Evolutionary conservation across 2,113 vertebrate species (phyloP).

Genomic region (Lasiurus borealis): DNA sequence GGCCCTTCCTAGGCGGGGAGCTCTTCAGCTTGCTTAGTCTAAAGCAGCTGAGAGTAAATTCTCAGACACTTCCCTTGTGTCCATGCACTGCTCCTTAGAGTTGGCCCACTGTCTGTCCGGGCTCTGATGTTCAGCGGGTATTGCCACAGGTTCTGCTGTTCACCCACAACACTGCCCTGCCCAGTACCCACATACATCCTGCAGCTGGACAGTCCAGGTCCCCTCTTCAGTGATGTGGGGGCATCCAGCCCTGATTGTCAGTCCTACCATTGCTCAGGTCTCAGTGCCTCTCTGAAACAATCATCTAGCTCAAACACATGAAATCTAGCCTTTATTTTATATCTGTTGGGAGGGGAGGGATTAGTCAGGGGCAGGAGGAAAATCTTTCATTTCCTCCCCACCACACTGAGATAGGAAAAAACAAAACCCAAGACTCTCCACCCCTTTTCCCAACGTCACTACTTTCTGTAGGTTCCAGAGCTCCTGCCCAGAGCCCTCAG

Average conservation of each 20-base stretch:
- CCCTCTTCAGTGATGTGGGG: no score
- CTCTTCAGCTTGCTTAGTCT: neutral
- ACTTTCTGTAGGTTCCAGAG: neutral
- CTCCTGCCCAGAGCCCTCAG: neutral
- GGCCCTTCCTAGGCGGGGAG: accelerated
- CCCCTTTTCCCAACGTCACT: accelerated
- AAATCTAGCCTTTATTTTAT: neutral
- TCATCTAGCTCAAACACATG: neutral
- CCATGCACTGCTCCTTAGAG: no score
- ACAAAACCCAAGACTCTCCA: neutral
- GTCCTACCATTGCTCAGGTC: neutral
- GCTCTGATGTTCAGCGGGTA: neutral
- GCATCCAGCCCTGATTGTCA: neutral
- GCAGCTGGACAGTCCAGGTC: neutral
- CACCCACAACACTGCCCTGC: neutral
- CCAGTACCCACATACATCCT: neutral
- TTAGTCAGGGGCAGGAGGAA: neutral
- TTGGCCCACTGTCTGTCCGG: neutral
- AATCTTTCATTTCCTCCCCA: neutral
- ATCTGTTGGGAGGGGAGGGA: neutral
- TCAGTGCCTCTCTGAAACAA: neutral
- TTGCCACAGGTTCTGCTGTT: neutral
- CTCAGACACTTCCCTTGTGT: no score
- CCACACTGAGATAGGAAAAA: neutral
- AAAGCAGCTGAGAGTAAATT: neutral